Percentiles rank a stretch among this genome's conserved stretches.
phyloP scores from a whole-genome alignment of 2,113 vertebrate species.

The Xenopus laevis region DNA sequence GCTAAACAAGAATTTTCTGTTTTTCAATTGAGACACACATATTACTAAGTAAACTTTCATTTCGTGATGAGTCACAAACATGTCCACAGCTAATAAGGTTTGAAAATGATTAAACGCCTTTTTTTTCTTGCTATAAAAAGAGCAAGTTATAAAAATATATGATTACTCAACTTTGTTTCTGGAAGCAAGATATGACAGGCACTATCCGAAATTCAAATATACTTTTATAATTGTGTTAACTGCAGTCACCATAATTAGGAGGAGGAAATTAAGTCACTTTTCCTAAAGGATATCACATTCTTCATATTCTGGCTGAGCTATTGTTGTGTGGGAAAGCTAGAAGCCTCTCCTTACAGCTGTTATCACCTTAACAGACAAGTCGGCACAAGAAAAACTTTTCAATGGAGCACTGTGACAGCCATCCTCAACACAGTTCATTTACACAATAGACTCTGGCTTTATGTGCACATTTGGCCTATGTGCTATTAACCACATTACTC shows the following conservation, averaged over 20 bases:
- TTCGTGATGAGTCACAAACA: constrained; percentile 29
- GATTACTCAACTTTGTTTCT: constrained; percentile 19
- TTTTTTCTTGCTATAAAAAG: constrained; percentile 12
- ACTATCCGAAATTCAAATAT: neutral
- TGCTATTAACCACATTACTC: too few species aligned
- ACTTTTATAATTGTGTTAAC: neutral
- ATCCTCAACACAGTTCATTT: too few species aligned
- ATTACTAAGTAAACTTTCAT: constrained; percentile 1
- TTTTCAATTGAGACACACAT: neutral
- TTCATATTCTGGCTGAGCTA: constrained; percentile 6
- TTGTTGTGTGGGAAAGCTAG: neutral
- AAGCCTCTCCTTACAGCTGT: neutral
- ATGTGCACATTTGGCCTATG: too few species aligned
- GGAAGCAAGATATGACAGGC: constrained; percentile 18
- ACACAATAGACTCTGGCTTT: too few species aligned
- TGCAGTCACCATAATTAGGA: constrained; percentile 4
- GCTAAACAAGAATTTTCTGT: constrained; percentile 9
- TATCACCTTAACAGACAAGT: constrained; percentile 1
- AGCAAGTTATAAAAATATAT: constrained; percentile 28
- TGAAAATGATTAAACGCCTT: neutral
- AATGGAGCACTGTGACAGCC: too few species aligned
- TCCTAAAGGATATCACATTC: neutral
- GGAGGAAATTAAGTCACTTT: constrained; percentile 6
- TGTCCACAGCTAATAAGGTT: constrained; percentile 24
- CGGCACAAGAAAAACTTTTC: too few species aligned